These are phyloP conservation scores for Gymnodraco acuticeps DNA, from an alignment of 2,797 vertebrate species.

Conservation along the genomic window DNA sequence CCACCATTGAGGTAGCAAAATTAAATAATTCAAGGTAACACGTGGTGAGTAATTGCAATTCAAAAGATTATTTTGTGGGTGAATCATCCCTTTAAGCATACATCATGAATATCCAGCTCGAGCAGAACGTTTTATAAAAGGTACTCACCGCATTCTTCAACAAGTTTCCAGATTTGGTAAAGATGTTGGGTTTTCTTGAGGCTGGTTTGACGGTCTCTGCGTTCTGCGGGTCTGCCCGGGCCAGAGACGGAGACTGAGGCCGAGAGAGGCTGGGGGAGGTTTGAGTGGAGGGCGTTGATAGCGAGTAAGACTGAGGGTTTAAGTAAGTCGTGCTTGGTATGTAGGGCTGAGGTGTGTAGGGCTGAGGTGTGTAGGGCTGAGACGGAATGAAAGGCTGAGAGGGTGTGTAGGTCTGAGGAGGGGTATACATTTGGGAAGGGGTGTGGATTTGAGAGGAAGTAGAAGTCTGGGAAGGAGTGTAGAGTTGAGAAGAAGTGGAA, in stretches of 20 bases:
- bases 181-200: constrained; percentile 74
- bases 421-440: not conserved
- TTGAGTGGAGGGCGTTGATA: constrained; percentile 6
- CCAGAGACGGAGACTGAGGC: constrained; percentile 21
- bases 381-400: not conserved
- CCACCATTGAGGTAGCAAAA: too few relatives aligned
- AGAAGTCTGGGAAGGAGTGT: not conserved
- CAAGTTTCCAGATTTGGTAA: constrained; percentile 80
- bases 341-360: constrained; percentile 1
- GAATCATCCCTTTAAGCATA: not conserved
- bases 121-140: too few relatives aligned
- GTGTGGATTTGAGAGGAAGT: not conserved
- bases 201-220: constrained; percentile 37
- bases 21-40: too few relatives aligned
- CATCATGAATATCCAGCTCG: not conserved
- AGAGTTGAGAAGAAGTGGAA: constrained; percentile 1
- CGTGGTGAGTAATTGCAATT: too few relatives aligned
- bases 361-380: not conserved
- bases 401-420: not conserved
- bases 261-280: constrained; percentile 22
- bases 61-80: too few relatives aligned
- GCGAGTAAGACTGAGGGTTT: constrained; percentile 39
- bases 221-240: constrained; percentile 33
- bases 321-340: constrained; percentile 1
- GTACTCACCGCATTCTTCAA: constrained; percentile 79